Evolutionary conservation across 2,797 vertebrate species (phyloP), one percentile per base, ranked within the genome.

Genomic region (Brachymystax lenok): DNA sequence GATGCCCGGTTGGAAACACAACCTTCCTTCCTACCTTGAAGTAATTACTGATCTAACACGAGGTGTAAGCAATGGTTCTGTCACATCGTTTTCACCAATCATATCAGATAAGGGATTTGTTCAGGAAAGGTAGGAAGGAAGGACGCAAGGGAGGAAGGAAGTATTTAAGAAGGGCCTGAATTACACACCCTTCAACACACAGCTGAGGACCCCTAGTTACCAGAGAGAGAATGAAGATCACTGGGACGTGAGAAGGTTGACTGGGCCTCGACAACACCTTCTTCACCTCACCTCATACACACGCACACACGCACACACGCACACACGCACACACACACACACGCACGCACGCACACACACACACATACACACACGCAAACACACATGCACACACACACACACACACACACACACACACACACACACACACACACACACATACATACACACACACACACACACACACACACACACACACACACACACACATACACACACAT

Each of bases 211-310:
- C 40, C 40, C 10, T 46, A 46, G 40, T 46, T 46, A 87, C 83
- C 63, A 5, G 52, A 30, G 80, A 78, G 73, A 81, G 79, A 74
- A 84, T 75, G 77, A 82, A 88, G 82, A 85, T 91, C 85, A 84
- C 84, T 30, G 56, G 80, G 85, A 90, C 63, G 87, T 89, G 88
- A 88, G 84, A 92, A 83, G 82, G 88, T 52, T 54, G 67, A 46
- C 28, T 33, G 27, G 87, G 78, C 71, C 67, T 80, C 82, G 76
- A 40, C 14, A 16, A 33, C 28, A 17, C 66, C 8, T 40, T 10
- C 40, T 46, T 46, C 2, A 46, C 40, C 40, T 46, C 40, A 46
- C 40, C 40, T 2, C 40, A 8, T 2, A 46, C 8, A 2, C 40
- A 12, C 40, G 2, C 40, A 10, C 40, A 3, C 40, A 2, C 8